Percentiles rank a stretch among this genome's conserved stretches.
Evolutionary conservation across 30 jellyfish, hydroid and myxozoan genomes (phyloP).

Genomic region (Aurelia aurita complex sp. Pacific): DNA sequence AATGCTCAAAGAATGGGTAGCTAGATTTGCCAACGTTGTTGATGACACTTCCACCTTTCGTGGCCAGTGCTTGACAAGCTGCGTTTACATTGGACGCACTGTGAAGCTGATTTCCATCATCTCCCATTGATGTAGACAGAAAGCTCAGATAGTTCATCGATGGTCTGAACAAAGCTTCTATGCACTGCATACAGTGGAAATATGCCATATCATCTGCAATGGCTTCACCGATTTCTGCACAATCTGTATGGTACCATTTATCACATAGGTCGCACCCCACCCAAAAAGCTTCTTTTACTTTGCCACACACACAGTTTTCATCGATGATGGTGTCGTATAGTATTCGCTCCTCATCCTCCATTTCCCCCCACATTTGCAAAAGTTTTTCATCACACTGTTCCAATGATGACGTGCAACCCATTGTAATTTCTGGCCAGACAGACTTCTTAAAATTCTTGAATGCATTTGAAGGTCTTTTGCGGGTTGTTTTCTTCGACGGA

Average conservation of each 20-base stretch:
- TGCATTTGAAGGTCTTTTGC: not conserved
- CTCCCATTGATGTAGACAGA: not conserved
- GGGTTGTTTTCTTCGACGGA: no score
- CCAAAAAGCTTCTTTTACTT: not conserved
- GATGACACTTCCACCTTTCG: not conserved
- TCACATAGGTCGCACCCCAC: not conserved
- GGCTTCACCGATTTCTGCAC: slow-evolving; percentile 15
- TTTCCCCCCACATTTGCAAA: not conserved
- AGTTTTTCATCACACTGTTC: not conserved
- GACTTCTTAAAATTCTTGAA: not conserved
- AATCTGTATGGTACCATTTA: not conserved
- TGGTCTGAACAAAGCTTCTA: not conserved
- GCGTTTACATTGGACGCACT: not conserved
- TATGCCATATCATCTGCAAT: slow-evolving; percentile 12
- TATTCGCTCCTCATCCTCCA: not conserved
- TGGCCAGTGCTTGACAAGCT: not conserved
- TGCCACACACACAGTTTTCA: not conserved
- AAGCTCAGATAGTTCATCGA: not conserved
- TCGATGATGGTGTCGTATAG: not conserved
- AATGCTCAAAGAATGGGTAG: not conserved
- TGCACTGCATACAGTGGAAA: slow-evolving; percentile 7
- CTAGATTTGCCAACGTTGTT: not conserved
- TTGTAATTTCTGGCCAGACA: not conserved
- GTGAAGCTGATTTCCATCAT: not conserved
- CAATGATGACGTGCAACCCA: not conserved